Evolutionary conservation across 1,140 invertebrate species (phyloP).

Genomic region (Drosophila ficusphila): DNA sequence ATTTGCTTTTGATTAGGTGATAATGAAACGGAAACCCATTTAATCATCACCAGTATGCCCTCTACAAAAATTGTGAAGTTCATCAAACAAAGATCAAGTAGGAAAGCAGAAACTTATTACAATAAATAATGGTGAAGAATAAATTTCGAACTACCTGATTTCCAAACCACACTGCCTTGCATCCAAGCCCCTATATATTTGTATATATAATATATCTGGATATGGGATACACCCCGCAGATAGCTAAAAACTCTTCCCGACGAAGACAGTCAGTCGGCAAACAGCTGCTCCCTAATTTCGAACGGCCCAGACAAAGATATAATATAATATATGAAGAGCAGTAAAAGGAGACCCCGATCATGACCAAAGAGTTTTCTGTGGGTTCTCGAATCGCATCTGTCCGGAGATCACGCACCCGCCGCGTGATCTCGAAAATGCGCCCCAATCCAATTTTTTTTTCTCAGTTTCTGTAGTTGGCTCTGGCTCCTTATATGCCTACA

Average conservation of each 20-base stretch:
- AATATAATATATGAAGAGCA: not conserved
- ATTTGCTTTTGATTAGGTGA: not conserved
- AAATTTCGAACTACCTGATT: not conserved
- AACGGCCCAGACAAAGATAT: not conserved
- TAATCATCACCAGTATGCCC: not conserved
- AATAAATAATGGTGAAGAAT: too few species aligned
- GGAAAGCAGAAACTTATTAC: too few species aligned
- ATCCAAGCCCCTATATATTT: not conserved
- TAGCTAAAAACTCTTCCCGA: not conserved
- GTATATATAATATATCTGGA: constrained; percentile 3
- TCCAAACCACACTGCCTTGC: not conserved
- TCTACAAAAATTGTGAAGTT: too few species aligned
- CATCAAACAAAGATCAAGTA: too few species aligned
- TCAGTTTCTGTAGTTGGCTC: constrained; percentile 18
- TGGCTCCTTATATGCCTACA: constrained; percentile 8
- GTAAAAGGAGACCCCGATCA: constrained; percentile 29
- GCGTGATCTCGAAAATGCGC: constrained; percentile 50
- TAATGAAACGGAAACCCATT: not conserved
- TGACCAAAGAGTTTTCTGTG: constrained; percentile 11
- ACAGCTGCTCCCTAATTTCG: constrained; percentile 17
- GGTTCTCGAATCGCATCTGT: constrained; percentile 15
- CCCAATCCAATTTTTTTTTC: constrained; percentile 6
- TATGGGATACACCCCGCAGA: constrained; percentile 1
- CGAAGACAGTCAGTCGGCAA: not conserved
- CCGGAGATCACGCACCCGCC: constrained; percentile 29